These are phyloP conservation scores for Archilochus colubris DNA, from an alignment of 2,113 vertebrate genomes.

Conservation along the genomic window DNA sequence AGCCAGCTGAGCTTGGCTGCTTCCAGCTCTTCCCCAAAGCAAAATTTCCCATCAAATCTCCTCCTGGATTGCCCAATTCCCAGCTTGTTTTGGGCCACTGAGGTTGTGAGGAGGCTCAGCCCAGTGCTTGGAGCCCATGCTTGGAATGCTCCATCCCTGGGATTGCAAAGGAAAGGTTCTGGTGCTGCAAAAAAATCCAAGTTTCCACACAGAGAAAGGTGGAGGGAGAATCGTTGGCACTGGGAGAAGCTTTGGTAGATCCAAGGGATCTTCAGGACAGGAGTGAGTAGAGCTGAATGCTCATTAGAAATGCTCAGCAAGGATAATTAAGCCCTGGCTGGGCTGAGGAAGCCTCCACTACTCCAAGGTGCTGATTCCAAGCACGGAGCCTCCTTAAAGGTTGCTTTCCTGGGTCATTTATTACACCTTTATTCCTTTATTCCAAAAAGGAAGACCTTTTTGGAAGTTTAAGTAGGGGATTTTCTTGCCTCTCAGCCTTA, in stretches of 20 bases:
- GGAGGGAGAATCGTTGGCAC: background rate
- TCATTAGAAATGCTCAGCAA: background rate
- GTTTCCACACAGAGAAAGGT: background rate
- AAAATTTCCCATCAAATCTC: background rate
- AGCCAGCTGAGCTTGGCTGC: background rate
- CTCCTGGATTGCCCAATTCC: background rate
- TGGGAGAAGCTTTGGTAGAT: background rate
- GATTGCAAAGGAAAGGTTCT: background rate
- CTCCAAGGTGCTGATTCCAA: background rate
- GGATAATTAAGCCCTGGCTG: constrained; percentile 10
- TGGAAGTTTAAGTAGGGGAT: background rate
- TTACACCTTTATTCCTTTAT: background rate
- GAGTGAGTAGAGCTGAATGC: background rate
- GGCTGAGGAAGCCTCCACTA: background rate
- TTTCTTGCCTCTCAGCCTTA: background rate
- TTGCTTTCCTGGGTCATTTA: background rate
- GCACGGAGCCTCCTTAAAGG: background rate
- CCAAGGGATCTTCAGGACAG: background rate
- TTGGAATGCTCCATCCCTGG: background rate
- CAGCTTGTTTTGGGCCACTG: fast-evolving
- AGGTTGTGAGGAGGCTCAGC: background rate
- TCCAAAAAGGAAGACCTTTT: background rate
- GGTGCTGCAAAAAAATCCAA: background rate
- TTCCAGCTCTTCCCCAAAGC: fast-evolving
- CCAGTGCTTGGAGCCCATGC: background rate